phyloP scores from a whole-genome alignment of 1,140 invertebrate genomes.

The Drosophila lowei region DNA sequence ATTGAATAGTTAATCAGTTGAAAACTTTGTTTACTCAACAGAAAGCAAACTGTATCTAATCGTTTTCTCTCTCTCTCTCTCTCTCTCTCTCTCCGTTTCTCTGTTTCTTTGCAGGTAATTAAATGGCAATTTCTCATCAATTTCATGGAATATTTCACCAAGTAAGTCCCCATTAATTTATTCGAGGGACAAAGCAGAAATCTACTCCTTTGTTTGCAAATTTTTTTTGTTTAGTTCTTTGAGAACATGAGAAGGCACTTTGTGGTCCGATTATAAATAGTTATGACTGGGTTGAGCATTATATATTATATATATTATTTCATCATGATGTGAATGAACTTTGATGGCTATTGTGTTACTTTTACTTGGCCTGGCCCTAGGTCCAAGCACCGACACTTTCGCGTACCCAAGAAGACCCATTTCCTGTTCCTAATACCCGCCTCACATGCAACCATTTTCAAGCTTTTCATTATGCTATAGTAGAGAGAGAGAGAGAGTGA shows the following conservation, averaged over 20 bases:
- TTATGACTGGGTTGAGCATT: slow-evolving; percentile 35
- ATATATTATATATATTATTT: neutral
- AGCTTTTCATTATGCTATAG: slow-evolving; percentile 51
- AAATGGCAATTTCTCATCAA: slow-evolving; percentile 56
- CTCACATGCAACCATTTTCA: slow-evolving; percentile 61
- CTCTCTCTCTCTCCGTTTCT: too few species aligned
- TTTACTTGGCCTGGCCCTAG: slow-evolving; percentile 24
- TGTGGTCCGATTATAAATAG: slow-evolving; percentile 56
- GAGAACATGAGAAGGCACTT: slow-evolving; percentile 72
- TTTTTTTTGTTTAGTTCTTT: slow-evolving; percentile 42
- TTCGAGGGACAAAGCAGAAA: slow-evolving; percentile 32
- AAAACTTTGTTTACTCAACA: slow-evolving; percentile 25
- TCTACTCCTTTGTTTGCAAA: slow-evolving; percentile 57
- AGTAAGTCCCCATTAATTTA: slow-evolving; percentile 59
- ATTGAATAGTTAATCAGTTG: slow-evolving; percentile 13
- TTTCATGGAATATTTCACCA: slow-evolving; percentile 50
- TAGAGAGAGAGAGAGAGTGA: slow-evolving; percentile 11
- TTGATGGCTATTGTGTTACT: slow-evolving; percentile 40
- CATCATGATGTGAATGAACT: slow-evolving; percentile 58
- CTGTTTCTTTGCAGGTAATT: slow-evolving; percentile 68
- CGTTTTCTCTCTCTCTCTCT: slow-evolving; percentile 34
- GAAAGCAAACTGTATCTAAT: slow-evolving; percentile 41
- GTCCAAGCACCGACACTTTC: slow-evolving; percentile 57
- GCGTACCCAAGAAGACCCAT: slow-evolving; percentile 50
- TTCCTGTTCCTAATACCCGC: slow-evolving; percentile 66